Evolutionary conservation across 2,888 invertebrate genomes (phyloP).

Genomic region (Bedellia somnulentella): DNA sequence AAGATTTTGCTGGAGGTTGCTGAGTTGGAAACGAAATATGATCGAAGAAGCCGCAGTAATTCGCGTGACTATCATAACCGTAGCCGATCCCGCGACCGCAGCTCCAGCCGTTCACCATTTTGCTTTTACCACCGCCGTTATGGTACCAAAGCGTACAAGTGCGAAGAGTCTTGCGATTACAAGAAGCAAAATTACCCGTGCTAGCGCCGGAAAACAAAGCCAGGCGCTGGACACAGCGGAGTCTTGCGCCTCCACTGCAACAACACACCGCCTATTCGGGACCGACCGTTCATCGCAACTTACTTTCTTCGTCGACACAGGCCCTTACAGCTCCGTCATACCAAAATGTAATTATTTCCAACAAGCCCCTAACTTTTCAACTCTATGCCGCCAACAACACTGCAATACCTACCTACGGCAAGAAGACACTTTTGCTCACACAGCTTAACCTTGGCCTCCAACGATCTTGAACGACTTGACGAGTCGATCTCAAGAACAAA

Average conservation of each 20-base stretch:
- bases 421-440: no score
- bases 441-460: no score
- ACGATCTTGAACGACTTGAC: no score
- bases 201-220: no score
- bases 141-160: conserved; percentile 6
- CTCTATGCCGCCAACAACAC: conserved; percentile 7
- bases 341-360: not conserved
- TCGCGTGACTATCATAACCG: no score
- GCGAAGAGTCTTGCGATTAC: conserved; percentile 2
- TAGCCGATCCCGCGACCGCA: no score
- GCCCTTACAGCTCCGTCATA: not conserved
- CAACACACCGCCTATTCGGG: conserved; percentile 9
- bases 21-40: not conserved
- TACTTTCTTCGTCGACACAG: no score
- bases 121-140: conserved; percentile 10
- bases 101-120: no score
- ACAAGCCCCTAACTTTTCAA: not conserved
- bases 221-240: conserved; percentile 7
- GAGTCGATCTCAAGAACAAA: conserved; percentile 2
- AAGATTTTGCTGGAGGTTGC: conserved; percentile 1
- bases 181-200: not conserved
- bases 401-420: no score
- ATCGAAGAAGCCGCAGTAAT: no score
- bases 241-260: conserved; percentile 3
- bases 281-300: conserved; percentile 6